A percentile compares a stretch with the other conserved stretches of the same genome.
These are phyloP conservation scores for Odontophorus gujanensis DNA, from an alignment of 2,113 vertebrate species.

Conservation along the genomic window DNA sequence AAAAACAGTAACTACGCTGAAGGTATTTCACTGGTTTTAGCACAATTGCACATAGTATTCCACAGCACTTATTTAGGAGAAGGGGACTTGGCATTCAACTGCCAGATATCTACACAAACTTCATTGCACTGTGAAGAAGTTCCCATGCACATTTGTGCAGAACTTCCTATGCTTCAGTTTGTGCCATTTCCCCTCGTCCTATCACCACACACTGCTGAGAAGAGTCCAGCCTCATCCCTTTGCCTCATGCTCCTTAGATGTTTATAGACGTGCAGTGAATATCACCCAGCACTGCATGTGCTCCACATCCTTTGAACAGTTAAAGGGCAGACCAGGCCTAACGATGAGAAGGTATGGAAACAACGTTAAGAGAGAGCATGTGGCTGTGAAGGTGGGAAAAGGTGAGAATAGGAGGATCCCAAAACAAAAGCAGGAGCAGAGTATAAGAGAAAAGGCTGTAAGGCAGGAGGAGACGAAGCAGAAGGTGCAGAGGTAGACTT, in stretches of 20 bases:
- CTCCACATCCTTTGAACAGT: not conserved
- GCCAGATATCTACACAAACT: not conserved
- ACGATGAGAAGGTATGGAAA: not conserved
- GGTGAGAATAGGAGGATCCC: not conserved
- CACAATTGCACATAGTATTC: not conserved
- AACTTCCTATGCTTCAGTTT: no score
- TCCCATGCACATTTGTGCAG: no score
- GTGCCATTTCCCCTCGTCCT: no score
- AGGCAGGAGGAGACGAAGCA: not conserved
- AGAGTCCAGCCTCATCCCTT: no score
- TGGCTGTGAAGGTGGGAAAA: not conserved
- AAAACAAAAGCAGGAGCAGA: not conserved
- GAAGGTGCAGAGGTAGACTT: not conserved
- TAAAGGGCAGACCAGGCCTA: not conserved
- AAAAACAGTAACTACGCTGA: not conserved
- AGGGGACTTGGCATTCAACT: not conserved
- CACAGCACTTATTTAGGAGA: not conserved
- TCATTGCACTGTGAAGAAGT: no score
- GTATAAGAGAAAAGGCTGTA: not conserved
- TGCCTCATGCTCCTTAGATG: no score
- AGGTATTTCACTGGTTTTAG: not conserved
- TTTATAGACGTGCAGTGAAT: not conserved
- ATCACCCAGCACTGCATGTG: not conserved
- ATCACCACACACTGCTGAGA: no score
- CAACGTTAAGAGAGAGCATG: accelerated